These are phyloP conservation scores for Trissolcus brochymenae DNA, from an alignment of 2,888 invertebrate genomes.

Conservation along the genomic window DNA sequence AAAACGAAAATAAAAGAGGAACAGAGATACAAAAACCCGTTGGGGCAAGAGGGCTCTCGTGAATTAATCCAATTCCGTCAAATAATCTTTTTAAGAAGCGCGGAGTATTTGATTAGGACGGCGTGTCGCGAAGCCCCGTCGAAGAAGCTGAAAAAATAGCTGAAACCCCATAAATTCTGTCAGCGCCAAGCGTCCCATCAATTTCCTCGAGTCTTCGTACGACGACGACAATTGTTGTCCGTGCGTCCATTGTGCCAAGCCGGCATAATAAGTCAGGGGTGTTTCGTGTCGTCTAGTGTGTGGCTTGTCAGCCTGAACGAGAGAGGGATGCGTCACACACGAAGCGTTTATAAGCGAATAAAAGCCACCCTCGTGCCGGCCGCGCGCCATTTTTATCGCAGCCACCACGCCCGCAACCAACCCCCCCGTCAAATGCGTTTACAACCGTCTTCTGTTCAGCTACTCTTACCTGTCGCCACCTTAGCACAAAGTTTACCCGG, in stretches of 20 bases:
- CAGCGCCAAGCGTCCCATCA: conserved; percentile 63
- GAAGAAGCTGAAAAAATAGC: conserved; percentile 58
- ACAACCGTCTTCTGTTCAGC: not conserved
- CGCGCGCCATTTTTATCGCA: conserved; percentile 73
- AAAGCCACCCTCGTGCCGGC: conserved; percentile 64
- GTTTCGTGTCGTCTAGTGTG: conserved; percentile 44
- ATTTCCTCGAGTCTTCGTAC: conserved; percentile 23
- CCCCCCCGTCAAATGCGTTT: conserved; percentile 34
- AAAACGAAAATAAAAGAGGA: not conserved
- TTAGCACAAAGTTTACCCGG: no score
- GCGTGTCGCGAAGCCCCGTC: conserved; percentile 40
- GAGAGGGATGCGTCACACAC: conserved; percentile 69
- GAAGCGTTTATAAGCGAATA: conserved; percentile 66
- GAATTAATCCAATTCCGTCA: conserved; percentile 42
- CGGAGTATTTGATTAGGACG: conserved; percentile 36
- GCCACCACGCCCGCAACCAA: conserved; percentile 72
- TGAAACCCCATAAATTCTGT: conserved; percentile 65
- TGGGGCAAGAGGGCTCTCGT: not conserved
- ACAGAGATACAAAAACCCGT: not conserved
- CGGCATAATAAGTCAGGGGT: conserved; percentile 43
- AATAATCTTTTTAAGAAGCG: conserved; percentile 33
- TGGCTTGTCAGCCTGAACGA: conserved; percentile 60
- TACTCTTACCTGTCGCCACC: conserved; percentile 17
- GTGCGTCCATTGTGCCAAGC: conserved; percentile 34
- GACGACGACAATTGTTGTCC: conserved; percentile 34